A percentile compares a stretch with the other conserved stretches of the same genome.
These are phyloP conservation scores for Calephelis nemesis DNA, from an alignment of 1,140 invertebrate genomes.

Conservation along the genomic window DNA sequence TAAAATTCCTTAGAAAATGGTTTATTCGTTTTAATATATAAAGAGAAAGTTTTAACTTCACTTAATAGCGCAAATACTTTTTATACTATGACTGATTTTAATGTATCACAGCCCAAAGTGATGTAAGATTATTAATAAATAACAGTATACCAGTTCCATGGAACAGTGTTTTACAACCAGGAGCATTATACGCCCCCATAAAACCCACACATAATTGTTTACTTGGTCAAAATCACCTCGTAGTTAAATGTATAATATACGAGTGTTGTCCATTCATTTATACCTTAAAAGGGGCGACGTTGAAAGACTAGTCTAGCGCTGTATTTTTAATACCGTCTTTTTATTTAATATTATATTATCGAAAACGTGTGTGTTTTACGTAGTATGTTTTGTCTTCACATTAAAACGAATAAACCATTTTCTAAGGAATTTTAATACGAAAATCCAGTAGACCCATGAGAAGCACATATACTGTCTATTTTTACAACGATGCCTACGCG, in stretches of 20 bases:
- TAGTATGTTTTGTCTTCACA: too few species aligned
- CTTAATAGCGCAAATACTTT: too few species aligned
- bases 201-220: slow-evolving; percentile 56
- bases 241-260: slow-evolving; percentile 59
- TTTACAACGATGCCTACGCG: too few species aligned
- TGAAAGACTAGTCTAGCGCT: neutral
- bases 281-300: neutral
- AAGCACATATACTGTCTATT: too few species aligned
- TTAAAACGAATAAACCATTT: too few species aligned
- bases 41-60: slow-evolving; percentile 9
- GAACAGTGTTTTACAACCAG: slow-evolving; percentile 41
- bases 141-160: slow-evolving; percentile 39
- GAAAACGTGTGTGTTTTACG: too few species aligned
- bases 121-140: slow-evolving; percentile 37
- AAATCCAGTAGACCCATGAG: too few species aligned
- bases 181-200: slow-evolving; percentile 47
- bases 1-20: too few species aligned
- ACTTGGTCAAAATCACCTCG: slow-evolving; percentile 27
- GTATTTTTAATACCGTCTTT: too few species aligned
- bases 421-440: too few species aligned
- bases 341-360: too few species aligned
- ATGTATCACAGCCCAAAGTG: neutral
- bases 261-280: slow-evolving; percentile 38
- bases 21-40: neutral
- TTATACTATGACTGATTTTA: too few species aligned